Evolutionary conservation across 2,113 vertebrate genomes (phyloP).

Genomic region (Centropus unirufus): DNA sequence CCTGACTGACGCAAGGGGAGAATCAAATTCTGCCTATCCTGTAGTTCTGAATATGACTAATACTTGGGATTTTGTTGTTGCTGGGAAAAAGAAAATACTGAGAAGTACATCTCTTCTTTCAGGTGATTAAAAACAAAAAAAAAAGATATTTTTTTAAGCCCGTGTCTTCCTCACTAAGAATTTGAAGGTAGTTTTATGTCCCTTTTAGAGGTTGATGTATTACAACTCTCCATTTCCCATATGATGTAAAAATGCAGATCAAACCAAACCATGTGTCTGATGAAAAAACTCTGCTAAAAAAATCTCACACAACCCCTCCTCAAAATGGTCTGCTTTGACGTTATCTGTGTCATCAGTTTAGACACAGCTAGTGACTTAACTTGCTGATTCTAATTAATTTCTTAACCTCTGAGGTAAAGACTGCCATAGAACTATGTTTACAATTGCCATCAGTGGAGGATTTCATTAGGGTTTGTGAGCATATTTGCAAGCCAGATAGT

Average conservation of each 20-base stretch:
- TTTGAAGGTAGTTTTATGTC: not conserved
- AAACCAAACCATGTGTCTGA: not conserved
- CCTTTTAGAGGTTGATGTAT: not conserved
- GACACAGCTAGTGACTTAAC: not conserved
- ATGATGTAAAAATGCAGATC: not conserved
- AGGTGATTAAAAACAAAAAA: not conserved
- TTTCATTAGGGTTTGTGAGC: not conserved
- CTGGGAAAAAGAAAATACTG: not conserved
- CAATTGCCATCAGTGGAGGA: not conserved
- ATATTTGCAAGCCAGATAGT: not conserved
- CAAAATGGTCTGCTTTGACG: rapidly evolving
- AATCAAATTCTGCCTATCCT: not conserved
- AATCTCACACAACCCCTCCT: rapidly evolving
- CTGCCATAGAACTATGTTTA: not conserved
- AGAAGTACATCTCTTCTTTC: not conserved
- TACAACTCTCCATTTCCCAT: not conserved
- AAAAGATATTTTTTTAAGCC: rapidly evolving
- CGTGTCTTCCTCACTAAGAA: not conserved
- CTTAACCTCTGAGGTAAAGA: not conserved
- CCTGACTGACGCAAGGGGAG: not conserved
- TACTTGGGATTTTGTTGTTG: not conserved
- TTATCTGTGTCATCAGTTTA: not conserved
- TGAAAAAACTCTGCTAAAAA: not conserved
- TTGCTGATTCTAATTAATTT: not conserved
- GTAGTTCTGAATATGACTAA: not conserved